Base-by-base conservation (phyloP, 2,888 invertebrate genomes). In the Rambutsinella grinnellia region DNA sequence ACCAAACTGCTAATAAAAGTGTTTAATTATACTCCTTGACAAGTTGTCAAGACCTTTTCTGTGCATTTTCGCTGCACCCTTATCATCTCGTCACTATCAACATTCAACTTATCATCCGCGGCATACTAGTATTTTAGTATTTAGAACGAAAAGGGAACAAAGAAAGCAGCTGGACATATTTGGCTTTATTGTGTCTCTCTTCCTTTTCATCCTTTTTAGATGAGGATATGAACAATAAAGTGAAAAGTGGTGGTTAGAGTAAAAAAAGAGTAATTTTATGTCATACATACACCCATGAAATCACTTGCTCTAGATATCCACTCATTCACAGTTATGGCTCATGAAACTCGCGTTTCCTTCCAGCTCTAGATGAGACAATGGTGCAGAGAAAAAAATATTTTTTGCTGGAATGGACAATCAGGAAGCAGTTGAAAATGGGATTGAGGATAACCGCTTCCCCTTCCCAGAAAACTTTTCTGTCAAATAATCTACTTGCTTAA, bases 221-320 rank as follows among this genome's bases (percentile, higher is more conserved):
- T 36, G 36, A 36, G 36, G 36, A 36, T 5, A 36, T 36, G 36
- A n/a, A n/a, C 36, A 36, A 36, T 36, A 36, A 36, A 36, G 13
- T 36, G 36, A 36, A 36, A 36, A 36, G 36, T 36, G 36, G 13
- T 8, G 13, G 13, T 13, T 36, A 36, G 36, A 13, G 15, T 49
- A 49, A 49, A 15, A 49, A 54, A 54, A 23, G 8, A 54, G 6
- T 36, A 36, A 36, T 36, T 49, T 62, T n/a, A 6, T 63, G 28
- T 47, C 56, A 51, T 51, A 27, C 68, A 69, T 69, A 51, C n/a
- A 65, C 65, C 60, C 58, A 68, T 68, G 57, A 67, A 67, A 68
- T 58, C 57, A 51, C 24, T 49, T 58, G 24, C 28, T 58, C 58
- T 49, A 63, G 19, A 56, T 57, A 66, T 26, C 36, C 56, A 51